These are phyloP conservation scores for Poeciliopsis gracilis DNA, from an alignment of 2,797 vertebrate genomes.

Conservation along the genomic window DNA sequence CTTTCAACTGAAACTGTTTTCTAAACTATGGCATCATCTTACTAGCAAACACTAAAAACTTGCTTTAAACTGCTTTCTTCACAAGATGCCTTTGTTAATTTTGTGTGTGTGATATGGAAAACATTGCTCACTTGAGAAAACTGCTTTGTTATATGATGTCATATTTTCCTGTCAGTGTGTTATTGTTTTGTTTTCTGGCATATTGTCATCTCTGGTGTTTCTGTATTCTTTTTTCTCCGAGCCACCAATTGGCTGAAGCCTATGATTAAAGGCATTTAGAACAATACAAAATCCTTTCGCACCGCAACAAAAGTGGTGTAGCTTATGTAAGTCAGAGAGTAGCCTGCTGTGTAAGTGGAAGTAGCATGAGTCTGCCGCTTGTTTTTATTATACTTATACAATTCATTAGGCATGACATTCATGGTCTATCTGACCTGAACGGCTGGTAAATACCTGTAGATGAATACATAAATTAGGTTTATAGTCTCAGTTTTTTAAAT, in stretches of 20 bases:
- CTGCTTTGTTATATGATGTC: neutral
- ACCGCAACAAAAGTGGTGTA: neutral
- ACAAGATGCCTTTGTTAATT: neutral
- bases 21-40: neutral
- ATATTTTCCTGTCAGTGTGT: neutral
- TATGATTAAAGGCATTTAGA: neutral
- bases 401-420: slow-evolving; percentile 23
- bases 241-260: neutral
- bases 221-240: neutral
- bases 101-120: neutral
- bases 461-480: slow-evolving; percentile 34
- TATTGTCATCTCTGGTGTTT: neutral
- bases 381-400: slow-evolving; percentile 20
- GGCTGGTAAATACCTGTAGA: slow-evolving; percentile 27
- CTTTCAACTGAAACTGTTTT: neutral
- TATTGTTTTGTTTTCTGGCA: neutral
- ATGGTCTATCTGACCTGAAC: slow-evolving; percentile 38
- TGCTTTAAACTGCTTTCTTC: neutral
- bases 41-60: neutral
- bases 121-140: neutral
- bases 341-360: neutral
- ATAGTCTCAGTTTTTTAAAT: slow-evolving; percentile 17
- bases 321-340: neutral
- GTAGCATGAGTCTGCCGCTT: neutral
- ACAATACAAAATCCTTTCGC: neutral